A percentile compares a stretch with the other conserved stretches of the same genome.
Conservation (phyloP, 2,113 vertebrate species). For the Collichthys lucidus region DNA sequence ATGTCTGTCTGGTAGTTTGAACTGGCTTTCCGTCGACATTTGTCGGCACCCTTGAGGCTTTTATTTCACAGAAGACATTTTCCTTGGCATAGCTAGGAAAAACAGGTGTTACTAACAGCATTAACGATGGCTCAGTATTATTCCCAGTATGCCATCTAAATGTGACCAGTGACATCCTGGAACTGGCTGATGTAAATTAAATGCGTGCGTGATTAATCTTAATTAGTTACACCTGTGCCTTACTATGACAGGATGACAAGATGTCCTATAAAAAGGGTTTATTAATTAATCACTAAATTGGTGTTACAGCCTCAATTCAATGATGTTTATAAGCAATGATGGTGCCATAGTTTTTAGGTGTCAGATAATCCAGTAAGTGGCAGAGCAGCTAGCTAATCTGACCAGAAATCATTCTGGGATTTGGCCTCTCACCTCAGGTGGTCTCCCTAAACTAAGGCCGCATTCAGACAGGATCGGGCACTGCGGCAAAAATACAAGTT, state of each 20-base stretch:
- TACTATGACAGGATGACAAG: neutral
- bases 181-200: neutral
- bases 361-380: slow-evolving; percentile 10
- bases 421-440: neutral
- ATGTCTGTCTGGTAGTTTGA: neutral
- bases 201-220: neutral
- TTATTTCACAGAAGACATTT: neutral
- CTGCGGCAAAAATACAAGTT: no score
- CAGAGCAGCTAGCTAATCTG: neutral
- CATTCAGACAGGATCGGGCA: no score
- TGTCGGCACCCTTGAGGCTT: neutral
- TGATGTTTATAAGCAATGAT: neutral
- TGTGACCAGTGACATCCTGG: neutral
- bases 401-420: neutral
- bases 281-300: neutral
- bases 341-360: neutral
- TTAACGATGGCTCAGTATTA: neutral
- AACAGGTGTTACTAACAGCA: slow-evolving; percentile 7
- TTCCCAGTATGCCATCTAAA: neutral
- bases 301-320: neutral
- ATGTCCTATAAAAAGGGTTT: neutral
- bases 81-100: no score
- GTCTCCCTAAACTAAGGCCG: neutral
- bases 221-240: neutral
- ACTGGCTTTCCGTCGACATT: neutral